Percentiles rank a stretch among this genome's conserved stretches.
These are phyloP conservation scores for Drosophila miranda DNA, from an alignment of 1,140 invertebrate species.

Conservation along the genomic window DNA sequence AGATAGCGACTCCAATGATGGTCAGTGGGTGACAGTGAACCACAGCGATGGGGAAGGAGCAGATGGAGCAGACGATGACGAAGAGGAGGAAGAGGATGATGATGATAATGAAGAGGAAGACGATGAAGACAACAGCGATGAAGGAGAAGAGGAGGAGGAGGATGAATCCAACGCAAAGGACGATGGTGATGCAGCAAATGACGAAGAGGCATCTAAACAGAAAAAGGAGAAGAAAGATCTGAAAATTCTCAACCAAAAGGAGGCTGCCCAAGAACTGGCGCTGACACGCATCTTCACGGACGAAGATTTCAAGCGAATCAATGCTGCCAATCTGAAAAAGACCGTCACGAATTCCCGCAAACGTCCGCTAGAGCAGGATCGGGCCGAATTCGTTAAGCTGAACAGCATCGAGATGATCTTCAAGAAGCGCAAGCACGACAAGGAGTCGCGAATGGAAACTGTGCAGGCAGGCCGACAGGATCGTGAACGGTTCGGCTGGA, in stretches of 20 bases:
- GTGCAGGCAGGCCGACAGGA: conserved; percentile 93
- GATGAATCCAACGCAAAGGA: conserved; percentile 81
- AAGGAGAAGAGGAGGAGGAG: conserved; percentile 46
- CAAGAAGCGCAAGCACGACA: conserved; percentile 95
- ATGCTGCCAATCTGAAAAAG: conserved; percentile 91
- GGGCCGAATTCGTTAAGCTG: conserved; percentile 91
- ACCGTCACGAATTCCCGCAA: conserved; percentile 89
- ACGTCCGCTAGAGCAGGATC: conserved; percentile 83
- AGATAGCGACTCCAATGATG: conserved; percentile 82
- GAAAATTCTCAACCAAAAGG: conserved; percentile 84
- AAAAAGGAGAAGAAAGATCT: conserved; percentile 63
- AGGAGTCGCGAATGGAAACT: conserved; percentile 91
- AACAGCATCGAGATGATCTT: conserved; percentile 97
- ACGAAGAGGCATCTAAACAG: conserved; percentile 39
- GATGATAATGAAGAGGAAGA: conserved; percentile 45
- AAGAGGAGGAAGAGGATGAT: conserved; percentile 51
- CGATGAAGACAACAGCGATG: conserved; percentile 44
- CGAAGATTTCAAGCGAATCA: conserved; percentile 96
- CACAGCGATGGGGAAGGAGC: conserved; percentile 76
- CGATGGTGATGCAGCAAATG: conserved; percentile 45
- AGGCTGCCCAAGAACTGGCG: conserved; percentile 79
- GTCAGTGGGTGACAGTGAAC: conserved; percentile 79
- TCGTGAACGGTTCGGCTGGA: conserved; percentile 94
- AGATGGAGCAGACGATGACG: conserved; percentile 47
- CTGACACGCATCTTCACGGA: conserved; percentile 93